Conservation (phyloP, 2,888 invertebrate genomes). For the Ormyrus pomaceus region DNA sequence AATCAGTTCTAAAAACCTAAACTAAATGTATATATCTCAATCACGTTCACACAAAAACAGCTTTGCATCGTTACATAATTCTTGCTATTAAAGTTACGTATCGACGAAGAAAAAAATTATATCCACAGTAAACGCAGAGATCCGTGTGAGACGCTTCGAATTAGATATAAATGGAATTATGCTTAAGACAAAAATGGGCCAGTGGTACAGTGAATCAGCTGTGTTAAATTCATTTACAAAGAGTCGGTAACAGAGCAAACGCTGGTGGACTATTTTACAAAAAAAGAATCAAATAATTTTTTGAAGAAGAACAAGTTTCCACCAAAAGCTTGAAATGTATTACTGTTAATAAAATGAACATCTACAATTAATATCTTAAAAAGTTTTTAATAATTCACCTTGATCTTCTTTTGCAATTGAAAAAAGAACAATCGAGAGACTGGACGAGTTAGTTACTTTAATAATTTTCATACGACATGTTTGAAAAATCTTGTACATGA, state of each 20-base stretch:
- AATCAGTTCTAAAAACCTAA: constrained; percentile 53
- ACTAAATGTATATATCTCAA: constrained; percentile 41
- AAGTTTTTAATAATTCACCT: constrained; percentile 16
- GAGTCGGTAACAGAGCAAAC: constrained; percentile 7
- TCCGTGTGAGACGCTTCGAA: constrained; percentile 46
- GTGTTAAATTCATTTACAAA: constrained; percentile 27
- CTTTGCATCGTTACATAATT: constrained; percentile 10
- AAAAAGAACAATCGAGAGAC: constrained; percentile 34
- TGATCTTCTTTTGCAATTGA: constrained; percentile 16
- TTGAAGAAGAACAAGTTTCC: background rate
- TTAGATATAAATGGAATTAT: constrained; percentile 48
- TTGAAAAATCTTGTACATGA: background rate
- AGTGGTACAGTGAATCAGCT: constrained; percentile 34
- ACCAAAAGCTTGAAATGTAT: too few relatives aligned
- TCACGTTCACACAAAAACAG: constrained; percentile 38
- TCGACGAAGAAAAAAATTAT: constrained; percentile 41
- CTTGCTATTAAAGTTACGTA: constrained; percentile 45
- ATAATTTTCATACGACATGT: background rate
- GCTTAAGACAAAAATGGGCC: constrained; percentile 38
- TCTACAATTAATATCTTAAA: too few relatives aligned
- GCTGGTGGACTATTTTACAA: constrained; percentile 18
- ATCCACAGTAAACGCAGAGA: constrained; percentile 47
- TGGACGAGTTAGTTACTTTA: background rate
- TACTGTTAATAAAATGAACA: too few relatives aligned
- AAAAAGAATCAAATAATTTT: background rate